Evolutionary conservation across 2,797 vertebrate species (phyloP).

Genomic region (Triplophysa yarkandensis): DNA sequence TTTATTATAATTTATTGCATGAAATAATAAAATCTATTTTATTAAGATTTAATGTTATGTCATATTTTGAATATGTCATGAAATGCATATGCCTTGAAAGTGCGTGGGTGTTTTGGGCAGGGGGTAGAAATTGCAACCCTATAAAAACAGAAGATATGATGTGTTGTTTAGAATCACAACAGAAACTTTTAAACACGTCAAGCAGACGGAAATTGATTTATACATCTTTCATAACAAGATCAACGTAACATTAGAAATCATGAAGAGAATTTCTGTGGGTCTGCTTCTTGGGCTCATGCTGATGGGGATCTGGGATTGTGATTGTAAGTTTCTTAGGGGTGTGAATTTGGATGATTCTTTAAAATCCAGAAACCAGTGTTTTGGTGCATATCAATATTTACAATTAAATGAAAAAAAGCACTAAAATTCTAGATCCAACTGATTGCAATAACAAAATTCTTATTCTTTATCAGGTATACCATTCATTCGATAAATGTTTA

Average conservation of each 20-base stretch:
- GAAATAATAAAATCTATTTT: too few relatives aligned
- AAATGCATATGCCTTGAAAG: neutral
- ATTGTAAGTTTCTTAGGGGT: conserved; percentile 51
- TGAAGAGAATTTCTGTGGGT: conserved; percentile 51
- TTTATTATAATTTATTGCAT: too few relatives aligned
- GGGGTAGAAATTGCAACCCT: neutral
- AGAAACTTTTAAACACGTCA: neutral
- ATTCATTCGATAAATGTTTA: too few relatives aligned
- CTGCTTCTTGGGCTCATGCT: conserved; percentile 55
- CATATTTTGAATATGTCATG: neutral
- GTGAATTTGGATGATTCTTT: neutral
- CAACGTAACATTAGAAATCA: conserved; percentile 36
- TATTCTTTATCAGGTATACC: too few relatives aligned
- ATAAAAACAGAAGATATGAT: conserved; percentile 19
- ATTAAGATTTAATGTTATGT: too few relatives aligned
- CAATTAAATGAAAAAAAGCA: too few relatives aligned
- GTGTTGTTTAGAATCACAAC: neutral
- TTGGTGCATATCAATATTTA: neutral
- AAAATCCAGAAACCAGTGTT: too few relatives aligned
- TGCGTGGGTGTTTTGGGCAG: neutral
- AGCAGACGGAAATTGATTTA: neutral
- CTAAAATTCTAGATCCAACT: too few relatives aligned
- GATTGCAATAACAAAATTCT: too few relatives aligned
- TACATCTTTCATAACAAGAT: too few relatives aligned
- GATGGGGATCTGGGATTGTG: conserved; percentile 27